These are phyloP conservation scores for Dasypolia templi DNA, from an alignment of 2,888 invertebrate species.

Conservation along the genomic window DNA sequence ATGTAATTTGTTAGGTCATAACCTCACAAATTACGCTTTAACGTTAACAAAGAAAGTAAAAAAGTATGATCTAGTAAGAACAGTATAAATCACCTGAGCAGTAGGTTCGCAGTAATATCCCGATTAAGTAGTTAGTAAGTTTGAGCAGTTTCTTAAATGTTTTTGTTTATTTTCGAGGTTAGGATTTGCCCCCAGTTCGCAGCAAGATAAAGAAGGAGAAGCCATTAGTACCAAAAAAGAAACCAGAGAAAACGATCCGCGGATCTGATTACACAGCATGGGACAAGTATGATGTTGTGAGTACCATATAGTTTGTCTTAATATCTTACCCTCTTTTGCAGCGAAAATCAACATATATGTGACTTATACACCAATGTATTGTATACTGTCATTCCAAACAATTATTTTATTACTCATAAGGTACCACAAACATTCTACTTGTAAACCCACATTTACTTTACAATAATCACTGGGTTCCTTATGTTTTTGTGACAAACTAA, in stretches of 20 bases:
- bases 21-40: too few species aligned
- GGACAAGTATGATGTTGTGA: slow-evolving; percentile 95
- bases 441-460: not conserved
- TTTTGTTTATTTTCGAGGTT: slow-evolving; percentile 71
- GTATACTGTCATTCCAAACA: not conserved
- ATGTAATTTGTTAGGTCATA: slow-evolving; percentile 56
- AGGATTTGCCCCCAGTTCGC: slow-evolving; percentile 90
- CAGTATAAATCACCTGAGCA: slow-evolving; percentile 7
- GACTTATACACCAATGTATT: not conserved
- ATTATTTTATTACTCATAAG: not conserved
- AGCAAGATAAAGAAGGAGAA: slow-evolving; percentile 86
- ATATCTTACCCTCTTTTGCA: not conserved
- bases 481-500: not conserved
- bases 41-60: slow-evolving; percentile 12
- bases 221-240: slow-evolving; percentile 76
- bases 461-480: not conserved
- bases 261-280: slow-evolving; percentile 93
- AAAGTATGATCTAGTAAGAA: slow-evolving; percentile 2
- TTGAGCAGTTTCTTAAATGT: slow-evolving; percentile 10
- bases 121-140: too few species aligned
- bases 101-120: slow-evolving; percentile 1
- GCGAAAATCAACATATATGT: too few species aligned
- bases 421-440: not conserved
- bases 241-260: slow-evolving; percentile 87
- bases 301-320: slow-evolving; percentile 63